Conservation (phyloP, 1,140 invertebrate genomes). For the Papilio dardanus region DNA sequence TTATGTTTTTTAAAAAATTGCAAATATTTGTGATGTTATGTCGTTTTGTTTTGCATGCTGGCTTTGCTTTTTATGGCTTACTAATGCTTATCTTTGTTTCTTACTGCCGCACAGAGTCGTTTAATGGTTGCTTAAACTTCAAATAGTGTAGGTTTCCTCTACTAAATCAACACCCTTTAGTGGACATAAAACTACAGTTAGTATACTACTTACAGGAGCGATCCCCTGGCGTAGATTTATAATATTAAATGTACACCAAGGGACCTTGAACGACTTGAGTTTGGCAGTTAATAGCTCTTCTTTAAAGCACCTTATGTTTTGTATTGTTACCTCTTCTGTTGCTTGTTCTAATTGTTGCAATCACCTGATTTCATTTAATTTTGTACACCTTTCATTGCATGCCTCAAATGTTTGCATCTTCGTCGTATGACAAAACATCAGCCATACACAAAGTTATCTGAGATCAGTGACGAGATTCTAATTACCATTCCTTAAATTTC, state of each 20-base stretch:
- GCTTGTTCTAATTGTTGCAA: constrained; percentile 42
- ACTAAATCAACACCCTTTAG: too few species aligned
- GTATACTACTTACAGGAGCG: too few species aligned
- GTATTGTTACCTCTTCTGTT: constrained; percentile 34
- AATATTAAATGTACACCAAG: too few species aligned
- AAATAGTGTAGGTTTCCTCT: not conserved
- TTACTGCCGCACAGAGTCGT: not conserved
- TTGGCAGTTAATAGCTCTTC: not conserved
- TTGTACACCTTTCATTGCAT: constrained; percentile 72
- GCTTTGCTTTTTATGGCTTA: constrained; percentile 60
- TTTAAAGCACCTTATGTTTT: constrained; percentile 30
- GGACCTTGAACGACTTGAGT: not conserved
- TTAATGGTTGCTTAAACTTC: not conserved
- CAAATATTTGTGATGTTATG: constrained; percentile 57
- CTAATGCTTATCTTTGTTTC: constrained; percentile 27
- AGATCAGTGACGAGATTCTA: constrained; percentile 81
- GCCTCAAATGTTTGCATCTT: constrained; percentile 56
- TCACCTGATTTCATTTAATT: constrained; percentile 79
- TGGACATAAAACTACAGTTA: too few species aligned
- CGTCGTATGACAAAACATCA: constrained; percentile 39
- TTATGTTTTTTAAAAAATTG: constrained; percentile 39
- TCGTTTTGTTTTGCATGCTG: constrained; percentile 62
- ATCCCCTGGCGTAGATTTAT: too few species aligned
- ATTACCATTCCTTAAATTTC: constrained; percentile 58
- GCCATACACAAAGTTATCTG: constrained; percentile 73